phyloP scores from a whole-genome alignment of 2,888 invertebrate genomes.

The Bellardia pandia region DNA sequence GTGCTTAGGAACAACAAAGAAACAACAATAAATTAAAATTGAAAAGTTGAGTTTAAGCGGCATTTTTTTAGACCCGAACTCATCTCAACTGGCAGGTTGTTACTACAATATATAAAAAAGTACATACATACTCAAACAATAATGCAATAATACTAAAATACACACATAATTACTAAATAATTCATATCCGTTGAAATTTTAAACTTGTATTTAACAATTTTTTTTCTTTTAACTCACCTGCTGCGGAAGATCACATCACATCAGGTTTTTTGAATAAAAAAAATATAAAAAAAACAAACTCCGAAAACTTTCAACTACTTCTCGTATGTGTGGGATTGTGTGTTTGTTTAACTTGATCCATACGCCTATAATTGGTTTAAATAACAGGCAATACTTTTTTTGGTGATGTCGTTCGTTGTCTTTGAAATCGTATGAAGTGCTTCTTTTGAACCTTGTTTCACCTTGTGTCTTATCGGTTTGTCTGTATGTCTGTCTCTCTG shows the following conservation, averaged over 20 bases:
- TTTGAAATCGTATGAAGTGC: conserved; percentile 52
- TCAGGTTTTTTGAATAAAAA: conserved; percentile 12
- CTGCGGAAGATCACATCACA: conserved; percentile 32
- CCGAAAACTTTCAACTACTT: conserved; percentile 9
- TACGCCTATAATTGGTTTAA: conserved; percentile 62
- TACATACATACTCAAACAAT: not conserved
- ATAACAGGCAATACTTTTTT: conserved; percentile 41
- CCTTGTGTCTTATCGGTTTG: conserved; percentile 43
- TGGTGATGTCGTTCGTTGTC: not conserved
- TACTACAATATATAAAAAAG: not conserved
- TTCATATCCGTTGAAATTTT: not conserved
- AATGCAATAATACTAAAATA: conserved; percentile 5
- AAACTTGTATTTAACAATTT: not conserved
- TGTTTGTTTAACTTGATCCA: conserved; percentile 21
- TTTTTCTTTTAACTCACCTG: conserved; percentile 27
- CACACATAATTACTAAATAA: conserved; percentile 11
- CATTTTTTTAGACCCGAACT: not conserved
- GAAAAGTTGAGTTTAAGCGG: not conserved
- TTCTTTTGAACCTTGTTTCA: conserved; percentile 45
- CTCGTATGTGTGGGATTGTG: conserved; percentile 32
- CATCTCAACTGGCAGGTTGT: not conserved
- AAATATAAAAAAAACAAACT: not conserved
- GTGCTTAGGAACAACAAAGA: conserved; percentile 43
- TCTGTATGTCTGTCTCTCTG: not conserved
- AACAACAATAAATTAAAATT: conserved; percentile 20